Evolutionary conservation across 2,113 vertebrate species (phyloP).

Genomic region (Caranx ignobilis): DNA sequence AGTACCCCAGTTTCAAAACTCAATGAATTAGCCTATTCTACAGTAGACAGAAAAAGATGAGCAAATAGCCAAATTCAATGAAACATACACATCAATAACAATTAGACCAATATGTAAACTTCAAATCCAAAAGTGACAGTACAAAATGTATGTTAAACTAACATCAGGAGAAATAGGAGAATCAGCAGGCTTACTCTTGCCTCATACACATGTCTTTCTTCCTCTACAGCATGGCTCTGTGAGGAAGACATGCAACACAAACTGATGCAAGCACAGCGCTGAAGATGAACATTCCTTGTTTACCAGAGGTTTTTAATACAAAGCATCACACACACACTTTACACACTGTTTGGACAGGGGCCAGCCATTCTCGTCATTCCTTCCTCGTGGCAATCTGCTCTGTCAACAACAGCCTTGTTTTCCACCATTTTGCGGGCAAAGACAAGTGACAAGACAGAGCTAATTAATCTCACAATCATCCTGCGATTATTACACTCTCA

Average conservation of each 20-base stretch:
- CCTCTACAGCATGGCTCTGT: neutral
- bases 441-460: constrained; percentile 69
- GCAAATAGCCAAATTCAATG: no score
- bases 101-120: no score
- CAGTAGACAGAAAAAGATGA: no score
- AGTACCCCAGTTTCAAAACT: no score
- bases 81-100: no score
- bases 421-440: constrained; percentile 55
- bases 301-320: neutral
- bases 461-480: constrained; percentile 85
- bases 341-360: constrained; percentile 29
- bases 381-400: constrained; percentile 46
- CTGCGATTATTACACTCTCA: constrained; percentile 80
- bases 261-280: neutral
- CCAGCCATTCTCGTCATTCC: constrained; percentile 46
- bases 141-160: no score
- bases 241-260: neutral
- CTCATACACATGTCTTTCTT: neutral
- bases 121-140: no score
- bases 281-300: constrained; percentile 4
- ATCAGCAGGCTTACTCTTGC: no score
- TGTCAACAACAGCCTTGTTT: constrained; percentile 64
- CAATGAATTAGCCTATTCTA: no score
- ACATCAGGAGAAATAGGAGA: no score
- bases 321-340: neutral